Base-by-base conservation (phyloP, 2,113 vertebrate species). In the Vulpes vulpes region DNA sequence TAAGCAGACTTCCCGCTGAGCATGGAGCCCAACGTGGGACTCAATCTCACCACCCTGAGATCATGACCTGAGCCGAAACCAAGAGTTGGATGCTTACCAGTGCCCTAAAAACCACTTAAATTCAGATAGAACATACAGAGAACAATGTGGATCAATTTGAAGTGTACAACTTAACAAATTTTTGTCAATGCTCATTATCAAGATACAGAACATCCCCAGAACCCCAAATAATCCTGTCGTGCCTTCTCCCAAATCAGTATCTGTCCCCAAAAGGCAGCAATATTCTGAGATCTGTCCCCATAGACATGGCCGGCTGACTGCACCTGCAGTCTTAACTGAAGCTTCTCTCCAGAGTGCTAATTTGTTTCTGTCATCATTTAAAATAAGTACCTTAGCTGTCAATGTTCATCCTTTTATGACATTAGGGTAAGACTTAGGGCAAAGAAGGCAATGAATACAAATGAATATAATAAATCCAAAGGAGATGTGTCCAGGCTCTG, bases 61-160 rank as follows among this genome's bases (percentile, higher is more conserved):
- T n/a, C 32, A 64, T 64, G 62, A 64, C 60, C 23, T 27, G 60
- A 64, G 25, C 62, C 22, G 9, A 64, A n/a, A 69, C 19, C 67
- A 69, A 69, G 65, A 67, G 32, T n/a, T 8, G 0, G 67, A 69
- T 8, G 16, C 32, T 69, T 69, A 69, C 32, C 67, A 69, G 32
- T 16, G 16, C 67, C 67, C 67, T 69, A 35, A 88, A 51, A 25
- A 74, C n/a, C 35, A 10, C 30, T 90, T 94, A 65, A 85, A 92
- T 89, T 65, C 80, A 59, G 30, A 9, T 25, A 8, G 15, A 84
- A 35, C 53, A 59, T 22, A 59, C 9, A n/a, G n/a, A 67, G 38
- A 60, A 35, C 14, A 53, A 55, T 2, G 16, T 43, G 55, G 62
- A 19, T 32, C 57, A 73, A 85, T 49, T 55, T 83, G 43, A 59